Conservation (phyloP, 1,140 invertebrate genomes). For the Habropoda laboriosa region DNA sequence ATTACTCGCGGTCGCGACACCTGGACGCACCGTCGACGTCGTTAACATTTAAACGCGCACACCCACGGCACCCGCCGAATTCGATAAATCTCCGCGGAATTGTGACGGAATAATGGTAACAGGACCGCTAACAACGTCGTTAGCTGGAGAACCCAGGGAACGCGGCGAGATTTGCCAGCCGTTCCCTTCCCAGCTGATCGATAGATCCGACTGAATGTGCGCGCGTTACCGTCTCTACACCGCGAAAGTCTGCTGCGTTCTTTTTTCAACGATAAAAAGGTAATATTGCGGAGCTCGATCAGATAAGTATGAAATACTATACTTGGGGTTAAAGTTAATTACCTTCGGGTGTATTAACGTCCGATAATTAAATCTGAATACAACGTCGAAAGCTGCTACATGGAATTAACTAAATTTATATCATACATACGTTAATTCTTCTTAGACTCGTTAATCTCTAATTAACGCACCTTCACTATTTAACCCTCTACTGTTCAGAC, state of each 20-base stretch:
- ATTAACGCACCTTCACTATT: too few relatives aligned
- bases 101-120: constrained; percentile 56
- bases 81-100: constrained; percentile 61
- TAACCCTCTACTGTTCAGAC: too few relatives aligned
- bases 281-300: too few relatives aligned
- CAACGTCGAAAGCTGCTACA: too few relatives aligned
- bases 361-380: too few relatives aligned
- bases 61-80: constrained; percentile 50
- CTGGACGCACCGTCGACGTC: constrained; percentile 48
- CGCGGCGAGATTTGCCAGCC: not conserved
- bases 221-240: not conserved
- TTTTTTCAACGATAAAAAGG: not conserved
- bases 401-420: too few relatives aligned
- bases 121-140: constrained; percentile 61
- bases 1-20: constrained; percentile 58
- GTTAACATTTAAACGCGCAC: constrained; percentile 59
- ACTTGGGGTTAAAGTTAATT: too few relatives aligned
- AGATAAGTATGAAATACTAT: too few relatives aligned
- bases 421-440: too few relatives aligned
- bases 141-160: constrained; percentile 11
- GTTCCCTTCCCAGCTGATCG: constrained; percentile 19
- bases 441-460: too few relatives aligned
- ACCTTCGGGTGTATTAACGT: too few relatives aligned
- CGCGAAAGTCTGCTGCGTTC: not conserved
- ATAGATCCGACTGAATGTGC: constrained; percentile 18